A percentile compares a stretch with the other conserved stretches of the same genome.
phyloP scores from a whole-genome alignment of 1,140 invertebrate genomes.

The Anthonomus grandis region DNA sequence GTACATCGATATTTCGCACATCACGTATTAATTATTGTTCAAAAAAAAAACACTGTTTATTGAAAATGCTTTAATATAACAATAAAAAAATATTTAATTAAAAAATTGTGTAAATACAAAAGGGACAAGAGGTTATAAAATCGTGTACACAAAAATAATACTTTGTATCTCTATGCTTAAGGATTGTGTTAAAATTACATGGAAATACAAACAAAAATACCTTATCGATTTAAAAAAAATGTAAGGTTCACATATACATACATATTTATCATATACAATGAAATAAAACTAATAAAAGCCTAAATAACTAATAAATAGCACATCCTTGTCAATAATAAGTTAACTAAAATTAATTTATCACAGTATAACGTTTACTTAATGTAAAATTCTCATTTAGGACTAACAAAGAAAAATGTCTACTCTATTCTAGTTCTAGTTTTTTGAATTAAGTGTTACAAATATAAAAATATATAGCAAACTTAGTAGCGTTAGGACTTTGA shows the following conservation, averaged over 20 bases:
- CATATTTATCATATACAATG: not conserved
- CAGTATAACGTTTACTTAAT: no score
- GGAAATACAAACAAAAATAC: slow-evolving; percentile 3
- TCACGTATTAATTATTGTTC: no score
- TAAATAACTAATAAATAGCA: not conserved
- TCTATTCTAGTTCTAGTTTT: no score
- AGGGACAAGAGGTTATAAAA: slow-evolving; percentile 23
- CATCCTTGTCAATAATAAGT: not conserved
- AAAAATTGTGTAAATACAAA: slow-evolving; percentile 11
- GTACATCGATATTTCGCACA: no score
- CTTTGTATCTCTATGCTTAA: slow-evolving; percentile 9
- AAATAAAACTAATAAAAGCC: not conserved
- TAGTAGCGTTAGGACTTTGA: no score
- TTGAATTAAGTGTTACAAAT: no score
- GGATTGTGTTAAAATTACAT: not conserved
- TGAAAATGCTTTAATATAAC: slow-evolving; percentile 15
- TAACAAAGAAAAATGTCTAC: no score
- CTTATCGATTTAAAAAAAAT: not conserved
- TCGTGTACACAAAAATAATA: slow-evolving; percentile 30
- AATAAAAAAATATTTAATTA: slow-evolving; percentile 6
- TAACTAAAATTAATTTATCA: no score
- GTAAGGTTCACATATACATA: slow-evolving; percentile 5
- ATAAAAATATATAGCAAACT: no score
- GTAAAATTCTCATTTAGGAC: no score
- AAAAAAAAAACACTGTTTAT: not conserved